Evolutionary conservation across 2,888 invertebrate species (phyloP).

Genomic region (Drosophila paracracens): DNA sequence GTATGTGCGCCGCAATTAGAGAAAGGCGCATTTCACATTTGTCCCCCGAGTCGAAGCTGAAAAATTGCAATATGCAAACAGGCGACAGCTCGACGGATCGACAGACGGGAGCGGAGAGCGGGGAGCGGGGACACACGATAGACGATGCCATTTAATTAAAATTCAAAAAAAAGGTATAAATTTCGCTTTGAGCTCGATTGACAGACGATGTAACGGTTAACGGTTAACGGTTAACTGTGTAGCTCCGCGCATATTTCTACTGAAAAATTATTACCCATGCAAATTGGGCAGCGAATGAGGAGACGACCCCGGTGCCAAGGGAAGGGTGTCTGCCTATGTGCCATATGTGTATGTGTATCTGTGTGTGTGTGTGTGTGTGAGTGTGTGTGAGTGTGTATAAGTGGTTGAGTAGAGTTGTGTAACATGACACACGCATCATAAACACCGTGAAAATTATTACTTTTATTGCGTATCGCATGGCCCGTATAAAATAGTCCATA

Average conservation of each 20-base stretch:
- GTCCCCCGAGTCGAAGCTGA: conserved; percentile 36
- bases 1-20: conserved; percentile 74
- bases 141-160: conserved; percentile 78
- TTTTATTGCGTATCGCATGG: conserved; percentile 33
- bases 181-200: conserved; percentile 76
- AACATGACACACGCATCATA: conserved; percentile 74
- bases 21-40: conserved; percentile 68
- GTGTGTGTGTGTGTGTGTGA: conserved; percentile 6
- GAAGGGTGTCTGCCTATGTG: conserved; percentile 35
- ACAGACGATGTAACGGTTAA: conserved; percentile 71
- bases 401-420: conserved; percentile 59
- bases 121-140: conserved; percentile 16
- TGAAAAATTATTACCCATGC: conserved; percentile 78
- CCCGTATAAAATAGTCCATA: conserved; percentile 42
- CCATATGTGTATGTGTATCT: background rate
- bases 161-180: conserved; percentile 72
- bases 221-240: conserved; percentile 60
- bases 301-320: conserved; percentile 10
- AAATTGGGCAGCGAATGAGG: conserved; percentile 66
- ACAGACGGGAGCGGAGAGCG: background rate
- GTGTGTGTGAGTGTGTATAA: conserved; percentile 19
- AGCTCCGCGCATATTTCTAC: conserved; percentile 28
- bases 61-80: conserved; percentile 79
- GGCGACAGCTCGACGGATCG: conserved; percentile 43
- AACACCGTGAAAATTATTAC: conserved; percentile 69